Conservation (phyloP, 1,140 invertebrate species). For the Leptinotarsa lineolata region DNA sequence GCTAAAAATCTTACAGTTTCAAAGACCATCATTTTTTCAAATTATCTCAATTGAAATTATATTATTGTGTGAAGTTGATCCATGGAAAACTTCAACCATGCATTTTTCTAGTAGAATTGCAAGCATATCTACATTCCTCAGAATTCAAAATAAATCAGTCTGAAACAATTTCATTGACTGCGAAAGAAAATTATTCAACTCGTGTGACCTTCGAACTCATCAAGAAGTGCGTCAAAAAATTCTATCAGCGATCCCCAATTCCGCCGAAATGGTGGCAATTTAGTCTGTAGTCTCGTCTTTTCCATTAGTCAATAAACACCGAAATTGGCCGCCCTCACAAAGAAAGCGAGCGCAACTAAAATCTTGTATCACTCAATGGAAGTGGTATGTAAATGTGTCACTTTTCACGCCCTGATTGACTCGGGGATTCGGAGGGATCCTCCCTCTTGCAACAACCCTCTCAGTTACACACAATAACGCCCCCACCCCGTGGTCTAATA, state of each 20-base stretch:
- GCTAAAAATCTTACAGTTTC: no score
- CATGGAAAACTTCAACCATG: no score
- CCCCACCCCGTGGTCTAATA: conserved; percentile 36
- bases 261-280: neutral
- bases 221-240: neutral
- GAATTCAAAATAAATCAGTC: no score
- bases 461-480: conserved; percentile 39
- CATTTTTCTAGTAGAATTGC: no score
- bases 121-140: no score
- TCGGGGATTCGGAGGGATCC: conserved; percentile 37
- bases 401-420: conserved; percentile 55
- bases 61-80: no score
- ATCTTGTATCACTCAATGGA: conserved; percentile 46
- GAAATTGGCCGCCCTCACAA: conserved; percentile 15
- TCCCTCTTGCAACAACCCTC: conserved; percentile 37
- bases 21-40: no score
- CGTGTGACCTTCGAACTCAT: neutral
- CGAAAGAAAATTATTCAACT: no score
- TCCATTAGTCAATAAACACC: conserved; percentile 16
- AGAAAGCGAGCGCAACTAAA: conserved; percentile 32
- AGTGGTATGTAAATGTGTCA: conserved; percentile 54
- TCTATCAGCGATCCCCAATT: neutral
- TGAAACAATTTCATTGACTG: no score
- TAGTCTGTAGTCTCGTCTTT: neutral
- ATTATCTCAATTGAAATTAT: no score